Base-by-base conservation (phyloP, 1,140 invertebrate genomes). In the Magallana angulata region DNA sequence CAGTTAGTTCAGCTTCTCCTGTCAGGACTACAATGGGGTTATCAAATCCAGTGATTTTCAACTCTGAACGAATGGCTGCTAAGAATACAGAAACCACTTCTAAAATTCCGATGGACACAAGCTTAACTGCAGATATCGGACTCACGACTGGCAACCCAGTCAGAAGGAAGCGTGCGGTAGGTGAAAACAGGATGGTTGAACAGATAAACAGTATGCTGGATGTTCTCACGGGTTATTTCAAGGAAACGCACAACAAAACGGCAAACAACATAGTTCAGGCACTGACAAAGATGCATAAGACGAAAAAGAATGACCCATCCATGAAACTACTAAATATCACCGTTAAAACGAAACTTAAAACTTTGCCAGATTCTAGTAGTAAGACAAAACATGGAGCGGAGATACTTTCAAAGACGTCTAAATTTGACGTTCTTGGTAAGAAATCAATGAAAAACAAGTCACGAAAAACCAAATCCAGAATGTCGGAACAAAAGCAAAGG, bases 231-330 rank as follows among this genome's bases (percentile, higher is more conserved):
- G 57, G 57, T n/a, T 82, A 82, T 82, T 76, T 76, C 8, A 76
- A 76, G 30, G 68, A 76, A 30, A 76, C 68, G 14, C 68, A 76
- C 24, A 76, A 76, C 24, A 76, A 76, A 9, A 76, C 68, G 30
- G 68, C 68, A 76, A 76, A 76, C 24, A 76, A 76, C 36, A 76
- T 76, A 11, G 68, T 76, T 8, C 24, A 76, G 36, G 68, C 68
- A 4, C 68, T 76, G 9, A 76, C 68, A 30, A 76, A 76, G 36
- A 76, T 76, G 30, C 68, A 76, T 12, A 76, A 76, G 9, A 30
- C 24, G 4, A 76, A 11, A 76, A 76, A 76, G 1, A 30, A 30
- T 30, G 68, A 76, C 24, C 68, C 68, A 2, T 24, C 68, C 8
- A 30, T 76, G 68, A 76, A 76, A 30, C 14, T 76, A 11, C 9